These are phyloP conservation scores for Catocala sponsa DNA, from an alignment of 2,888 invertebrate genomes.

Conservation along the genomic window DNA sequence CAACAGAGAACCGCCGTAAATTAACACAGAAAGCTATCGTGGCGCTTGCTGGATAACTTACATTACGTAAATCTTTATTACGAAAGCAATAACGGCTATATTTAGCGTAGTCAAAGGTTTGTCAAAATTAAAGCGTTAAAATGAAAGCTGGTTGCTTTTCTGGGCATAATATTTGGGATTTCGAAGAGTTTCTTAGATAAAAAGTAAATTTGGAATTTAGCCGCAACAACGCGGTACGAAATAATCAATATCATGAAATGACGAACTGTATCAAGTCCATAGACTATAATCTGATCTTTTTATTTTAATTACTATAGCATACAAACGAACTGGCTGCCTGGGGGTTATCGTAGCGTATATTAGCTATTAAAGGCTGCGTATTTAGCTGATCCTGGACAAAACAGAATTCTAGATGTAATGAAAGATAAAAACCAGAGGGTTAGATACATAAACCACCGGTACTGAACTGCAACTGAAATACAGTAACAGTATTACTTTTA, in stretches of 20 bases:
- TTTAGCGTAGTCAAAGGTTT: conserved; percentile 77
- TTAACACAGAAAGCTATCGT: conserved; percentile 49
- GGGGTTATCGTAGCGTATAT: no score
- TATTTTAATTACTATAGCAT: no score
- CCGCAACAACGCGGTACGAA: conserved; percentile 33
- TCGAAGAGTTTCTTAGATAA: conserved; percentile 69
- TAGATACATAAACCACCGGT: no score
- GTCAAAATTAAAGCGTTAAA: conserved; percentile 76
- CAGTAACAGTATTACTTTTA: no score
- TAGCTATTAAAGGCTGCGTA: no score
- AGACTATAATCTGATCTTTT: no score
- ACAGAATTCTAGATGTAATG: no score
- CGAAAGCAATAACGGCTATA: conserved; percentile 82
- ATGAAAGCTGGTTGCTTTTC: conserved; percentile 75
- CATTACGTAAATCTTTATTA: conserved; percentile 78
- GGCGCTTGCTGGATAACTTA: conserved; percentile 57
- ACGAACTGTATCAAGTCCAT: no score
- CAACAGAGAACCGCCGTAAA: conserved; percentile 41
- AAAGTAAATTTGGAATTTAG: conserved; percentile 50
- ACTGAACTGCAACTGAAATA: no score
- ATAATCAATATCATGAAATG: conserved; percentile 1
- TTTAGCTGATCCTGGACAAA: no score
- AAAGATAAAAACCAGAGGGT: no score
- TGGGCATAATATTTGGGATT: conserved; percentile 62
- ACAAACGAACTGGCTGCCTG: no score